Percentiles rank a stretch among this genome's conserved stretches.
Conservation (phyloP, 2,888 invertebrate species). For the Cantharis rufa region DNA sequence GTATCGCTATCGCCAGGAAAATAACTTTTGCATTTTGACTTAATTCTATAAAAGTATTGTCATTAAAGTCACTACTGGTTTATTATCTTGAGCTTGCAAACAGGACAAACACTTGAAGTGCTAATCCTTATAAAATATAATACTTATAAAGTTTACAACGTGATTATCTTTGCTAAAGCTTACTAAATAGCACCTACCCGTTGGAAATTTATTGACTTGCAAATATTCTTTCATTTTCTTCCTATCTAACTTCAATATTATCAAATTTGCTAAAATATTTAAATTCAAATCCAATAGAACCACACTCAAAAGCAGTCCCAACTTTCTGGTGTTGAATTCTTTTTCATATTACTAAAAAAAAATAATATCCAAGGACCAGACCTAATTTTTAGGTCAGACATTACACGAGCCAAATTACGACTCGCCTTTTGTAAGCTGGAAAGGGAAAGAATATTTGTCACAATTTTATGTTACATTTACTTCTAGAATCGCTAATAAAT, state of each 20-base stretch:
- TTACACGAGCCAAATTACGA: not conserved
- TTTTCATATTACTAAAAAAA: not conserved
- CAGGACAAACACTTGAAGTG: constrained; percentile 27
- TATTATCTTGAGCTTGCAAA: constrained; percentile 21
- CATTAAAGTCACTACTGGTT: constrained; percentile 30
- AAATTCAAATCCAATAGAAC: not conserved
- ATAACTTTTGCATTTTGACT: constrained; percentile 26
- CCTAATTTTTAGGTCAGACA: not conserved
- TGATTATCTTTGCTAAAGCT: constrained; percentile 51
- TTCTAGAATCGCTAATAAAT: constrained; percentile 10
- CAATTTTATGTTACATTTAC: constrained; percentile 14
- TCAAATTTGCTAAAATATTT: not conserved
- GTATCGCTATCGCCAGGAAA: constrained; percentile 22
- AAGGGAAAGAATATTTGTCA: constrained; percentile 17
- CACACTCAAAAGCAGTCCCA: not conserved
- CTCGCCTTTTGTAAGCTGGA: not conserved
- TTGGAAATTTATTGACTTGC: constrained; percentile 9
- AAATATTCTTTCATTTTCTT: constrained; percentile 16
- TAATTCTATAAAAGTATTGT: constrained; percentile 30
- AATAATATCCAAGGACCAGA: not conserved
- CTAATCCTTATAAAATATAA: constrained; percentile 17
- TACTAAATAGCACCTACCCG: constrained; percentile 44
- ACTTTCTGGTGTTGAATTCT: not conserved
- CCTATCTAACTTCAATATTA: not conserved
- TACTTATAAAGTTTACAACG: constrained; percentile 40